These are phyloP conservation scores for Leptinotarsa juncta DNA, from an alignment of 2,888 invertebrate species.

Conservation along the genomic window DNA sequence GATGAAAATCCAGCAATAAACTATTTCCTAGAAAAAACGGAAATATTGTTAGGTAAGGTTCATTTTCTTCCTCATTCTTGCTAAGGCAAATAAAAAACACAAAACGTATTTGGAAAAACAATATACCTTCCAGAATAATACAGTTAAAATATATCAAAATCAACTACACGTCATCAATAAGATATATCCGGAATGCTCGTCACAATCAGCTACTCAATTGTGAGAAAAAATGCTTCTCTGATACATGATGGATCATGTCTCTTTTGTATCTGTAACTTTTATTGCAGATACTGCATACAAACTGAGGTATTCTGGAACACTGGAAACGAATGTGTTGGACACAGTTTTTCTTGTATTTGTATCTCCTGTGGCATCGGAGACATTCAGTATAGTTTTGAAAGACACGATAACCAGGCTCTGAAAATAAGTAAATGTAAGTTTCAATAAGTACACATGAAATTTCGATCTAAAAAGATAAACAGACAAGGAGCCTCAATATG, in stretches of 20 bases:
- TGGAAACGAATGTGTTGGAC: conserved; percentile 49
- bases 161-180: neutral
- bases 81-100: too few species aligned
- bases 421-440: conserved; percentile 24
- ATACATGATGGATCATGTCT: conserved; percentile 67
- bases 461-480: too few species aligned
- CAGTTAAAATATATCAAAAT: too few species aligned
- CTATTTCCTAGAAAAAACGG: too few species aligned
- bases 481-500: too few species aligned
- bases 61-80: too few species aligned
- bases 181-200: neutral
- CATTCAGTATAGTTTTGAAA: conserved; percentile 37
- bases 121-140: too few species aligned
- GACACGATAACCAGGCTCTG: conserved; percentile 36
- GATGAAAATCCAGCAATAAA: too few species aligned
- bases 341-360: conserved; percentile 43
- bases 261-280: conserved; percentile 69
- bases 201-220: neutral
- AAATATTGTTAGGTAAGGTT: too few species aligned
- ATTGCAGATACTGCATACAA: conserved; percentile 65
- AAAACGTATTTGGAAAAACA: too few species aligned
- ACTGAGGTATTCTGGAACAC: conserved; percentile 68
- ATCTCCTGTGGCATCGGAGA: conserved; percentile 37
- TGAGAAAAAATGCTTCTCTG: conserved; percentile 31
- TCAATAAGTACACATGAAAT: too few species aligned